Conservation (phyloP, 2,888 invertebrate species). For the Andricus quercusramuli region DNA sequence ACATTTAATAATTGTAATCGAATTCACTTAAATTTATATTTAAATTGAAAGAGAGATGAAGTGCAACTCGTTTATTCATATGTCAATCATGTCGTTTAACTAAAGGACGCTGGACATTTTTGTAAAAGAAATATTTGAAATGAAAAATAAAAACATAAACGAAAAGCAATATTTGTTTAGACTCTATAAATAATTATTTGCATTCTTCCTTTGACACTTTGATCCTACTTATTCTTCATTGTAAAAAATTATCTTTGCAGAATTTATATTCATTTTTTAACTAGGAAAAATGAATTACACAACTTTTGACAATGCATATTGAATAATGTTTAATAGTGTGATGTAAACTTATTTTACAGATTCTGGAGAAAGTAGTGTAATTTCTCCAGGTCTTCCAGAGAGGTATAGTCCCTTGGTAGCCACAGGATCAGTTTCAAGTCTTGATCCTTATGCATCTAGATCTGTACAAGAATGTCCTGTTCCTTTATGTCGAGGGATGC, state of each 20-base stretch:
- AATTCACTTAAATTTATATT: too few relatives aligned
- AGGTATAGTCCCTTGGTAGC: conserved; percentile 75
- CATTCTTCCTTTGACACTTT: background rate
- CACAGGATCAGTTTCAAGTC: conserved; percentile 72
- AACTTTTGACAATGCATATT: background rate
- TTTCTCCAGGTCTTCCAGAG: conserved; percentile 76
- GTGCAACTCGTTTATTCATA: background rate
- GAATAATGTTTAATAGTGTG: conserved; percentile 18
- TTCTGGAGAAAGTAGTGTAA: conserved; percentile 76
- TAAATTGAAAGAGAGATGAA: too few relatives aligned
- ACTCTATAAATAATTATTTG: background rate
- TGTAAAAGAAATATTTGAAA: background rate
- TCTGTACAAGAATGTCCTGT: conserved; percentile 76
- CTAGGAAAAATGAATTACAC: background rate
- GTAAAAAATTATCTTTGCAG: too few relatives aligned
- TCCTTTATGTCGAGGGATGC: conserved; percentile 74
- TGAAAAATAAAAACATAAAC: background rate
- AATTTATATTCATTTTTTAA: too few relatives aligned
- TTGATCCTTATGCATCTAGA: conserved; percentile 73
- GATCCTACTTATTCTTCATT: too few relatives aligned
- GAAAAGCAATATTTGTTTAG: background rate
- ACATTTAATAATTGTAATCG: too few relatives aligned
- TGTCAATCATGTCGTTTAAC: background rate
- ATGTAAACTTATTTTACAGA: conserved; percentile 62
- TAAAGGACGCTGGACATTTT: background rate